phyloP scores from a whole-genome alignment of 2,797 vertebrate genomes.

The Pogonophryne albipinna region DNA sequence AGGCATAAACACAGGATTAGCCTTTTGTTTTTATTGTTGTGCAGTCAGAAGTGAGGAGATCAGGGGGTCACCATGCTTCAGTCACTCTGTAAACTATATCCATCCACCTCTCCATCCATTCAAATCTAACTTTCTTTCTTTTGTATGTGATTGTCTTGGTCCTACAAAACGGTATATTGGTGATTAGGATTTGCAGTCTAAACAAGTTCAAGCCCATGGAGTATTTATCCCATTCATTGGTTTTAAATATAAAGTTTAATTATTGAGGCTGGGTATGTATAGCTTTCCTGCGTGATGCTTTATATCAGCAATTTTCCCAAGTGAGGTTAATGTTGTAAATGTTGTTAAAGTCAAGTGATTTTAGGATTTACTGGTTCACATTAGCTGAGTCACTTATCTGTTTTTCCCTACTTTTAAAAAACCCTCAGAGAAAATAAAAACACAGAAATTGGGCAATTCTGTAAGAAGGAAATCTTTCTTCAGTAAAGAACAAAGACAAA shows the following conservation, averaged over 20 bases:
- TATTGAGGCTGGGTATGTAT: background rate
- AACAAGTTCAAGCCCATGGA: conserved; percentile 26
- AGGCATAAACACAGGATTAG: conserved; percentile 11
- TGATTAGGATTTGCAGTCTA: conserved; percentile 50
- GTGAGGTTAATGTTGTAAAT: no score
- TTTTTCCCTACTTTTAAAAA: no score
- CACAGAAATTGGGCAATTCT: background rate
- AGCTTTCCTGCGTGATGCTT: background rate
- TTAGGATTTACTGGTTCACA: background rate
- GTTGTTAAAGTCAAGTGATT: background rate
- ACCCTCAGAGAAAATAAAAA: no score
- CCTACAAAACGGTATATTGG: conserved; percentile 28
- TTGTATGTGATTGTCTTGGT: conserved; percentile 34
- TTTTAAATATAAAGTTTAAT: conserved; percentile 1
- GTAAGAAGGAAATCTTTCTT: background rate
- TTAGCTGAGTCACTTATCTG: background rate
- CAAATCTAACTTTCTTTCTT: conserved; percentile 43
- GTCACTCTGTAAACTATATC: background rate
- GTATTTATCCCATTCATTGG: conserved; percentile 15
- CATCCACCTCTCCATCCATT: background rate
- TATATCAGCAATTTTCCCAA: no score
- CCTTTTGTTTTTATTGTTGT: background rate
- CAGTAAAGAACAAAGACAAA: background rate
- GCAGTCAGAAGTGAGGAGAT: conserved; percentile 2
- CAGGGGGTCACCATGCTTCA: background rate